Conservation (phyloP, 2,797 vertebrate genomes). For the Gymnocypris eckloni region DNA sequence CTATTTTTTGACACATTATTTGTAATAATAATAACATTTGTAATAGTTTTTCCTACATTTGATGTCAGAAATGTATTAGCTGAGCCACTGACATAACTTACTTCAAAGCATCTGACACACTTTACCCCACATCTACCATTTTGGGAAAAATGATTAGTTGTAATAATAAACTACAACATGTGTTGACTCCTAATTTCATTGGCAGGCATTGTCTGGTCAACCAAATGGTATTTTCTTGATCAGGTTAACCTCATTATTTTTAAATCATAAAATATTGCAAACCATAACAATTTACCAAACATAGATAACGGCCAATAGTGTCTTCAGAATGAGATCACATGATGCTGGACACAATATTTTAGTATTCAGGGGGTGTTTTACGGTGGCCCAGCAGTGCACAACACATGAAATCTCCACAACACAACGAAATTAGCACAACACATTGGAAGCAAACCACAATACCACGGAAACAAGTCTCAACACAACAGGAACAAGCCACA, state of each 20-base stretch:
- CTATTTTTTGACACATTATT: not conserved
- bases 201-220: too few relatives aligned
- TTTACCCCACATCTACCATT: not conserved
- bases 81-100: not conserved
- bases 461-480: too few relatives aligned
- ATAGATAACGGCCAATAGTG: not conserved
- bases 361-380: not conserved
- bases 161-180: not conserved
- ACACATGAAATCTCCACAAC: too few relatives aligned
- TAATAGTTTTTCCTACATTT: constrained; percentile 13
- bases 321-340: not conserved
- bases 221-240: too few relatives aligned
- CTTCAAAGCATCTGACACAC: not conserved
- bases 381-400: not conserved
- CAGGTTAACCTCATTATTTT: not conserved
- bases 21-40: not conserved
- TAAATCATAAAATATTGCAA: not conserved
- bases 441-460: too few relatives aligned
- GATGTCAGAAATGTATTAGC: not conserved
- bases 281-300: not conserved
- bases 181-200: not conserved
- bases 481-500: too few relatives aligned
- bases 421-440: too few relatives aligned
- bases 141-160: not conserved
- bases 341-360: not conserved